Evolutionary conservation across 2,888 invertebrate genomes (phyloP).

Genomic region (Cylindroiulus punctatus): DNA sequence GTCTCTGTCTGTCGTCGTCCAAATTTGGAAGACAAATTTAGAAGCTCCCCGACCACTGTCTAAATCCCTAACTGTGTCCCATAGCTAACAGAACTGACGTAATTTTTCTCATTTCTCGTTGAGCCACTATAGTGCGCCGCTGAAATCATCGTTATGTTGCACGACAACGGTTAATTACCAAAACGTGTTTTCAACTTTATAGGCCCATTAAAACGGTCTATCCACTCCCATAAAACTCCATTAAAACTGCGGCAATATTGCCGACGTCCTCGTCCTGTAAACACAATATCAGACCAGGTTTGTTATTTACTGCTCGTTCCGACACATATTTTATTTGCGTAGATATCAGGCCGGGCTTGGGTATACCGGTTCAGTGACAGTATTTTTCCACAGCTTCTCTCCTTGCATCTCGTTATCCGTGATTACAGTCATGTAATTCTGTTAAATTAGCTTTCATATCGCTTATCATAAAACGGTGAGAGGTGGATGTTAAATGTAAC

Average conservation of each 20-base stretch:
- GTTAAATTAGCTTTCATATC: slow-evolving; percentile 33
- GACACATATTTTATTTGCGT: background rate
- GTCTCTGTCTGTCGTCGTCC: too few relatives aligned
- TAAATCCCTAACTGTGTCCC: too few relatives aligned
- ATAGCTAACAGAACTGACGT: too few relatives aligned
- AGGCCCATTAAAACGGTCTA: background rate
- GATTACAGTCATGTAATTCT: slow-evolving; percentile 31
- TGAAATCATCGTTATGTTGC: too few relatives aligned
- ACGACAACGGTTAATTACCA: background rate
- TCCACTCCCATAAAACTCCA: slow-evolving; percentile 21
- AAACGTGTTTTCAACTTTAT: slow-evolving; percentile 28
- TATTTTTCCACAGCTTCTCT: background rate
- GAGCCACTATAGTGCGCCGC: too few relatives aligned
- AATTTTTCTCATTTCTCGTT: too few relatives aligned
- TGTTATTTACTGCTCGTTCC: background rate
- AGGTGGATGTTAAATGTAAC: slow-evolving; percentile 9
- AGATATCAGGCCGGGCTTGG: background rate
- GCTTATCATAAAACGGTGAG: slow-evolving; percentile 7
- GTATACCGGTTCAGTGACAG: background rate
- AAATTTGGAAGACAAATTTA: too few relatives aligned
- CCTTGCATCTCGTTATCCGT: slow-evolving; percentile 5
- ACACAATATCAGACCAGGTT: background rate
- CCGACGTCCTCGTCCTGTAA: background rate
- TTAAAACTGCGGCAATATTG: background rate
- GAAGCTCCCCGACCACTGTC: too few relatives aligned